Base-by-base conservation (phyloP, 2,888 invertebrate species). In the Fragum whitleyi region DNA sequence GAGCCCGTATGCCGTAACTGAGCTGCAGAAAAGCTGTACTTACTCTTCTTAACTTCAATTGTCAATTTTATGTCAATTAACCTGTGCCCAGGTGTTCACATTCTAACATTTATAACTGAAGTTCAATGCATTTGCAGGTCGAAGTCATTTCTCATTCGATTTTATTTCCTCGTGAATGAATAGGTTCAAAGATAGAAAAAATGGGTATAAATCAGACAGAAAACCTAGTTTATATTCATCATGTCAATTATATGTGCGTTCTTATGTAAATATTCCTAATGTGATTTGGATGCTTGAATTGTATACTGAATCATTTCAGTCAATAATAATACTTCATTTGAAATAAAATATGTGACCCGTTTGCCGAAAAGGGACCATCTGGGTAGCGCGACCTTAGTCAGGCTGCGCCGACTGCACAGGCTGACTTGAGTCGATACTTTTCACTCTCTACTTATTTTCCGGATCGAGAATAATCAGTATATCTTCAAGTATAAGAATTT, bases 61-160 rank as follows among this genome's bases (percentile, higher is more conserved):
- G 9, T 36, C 32, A 36, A 9, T 36, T 36, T 36, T 36, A 36
- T 36, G 32, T 36, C 32, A 36, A 47, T 47, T 47, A 47, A 47
- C 47, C 47, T 47, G 47, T 14, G 5, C 47, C 47, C 47, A 47
- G 47, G 47, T 47, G 47, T 47, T 47, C 14, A n/a, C 19, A 9
- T n/a, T 47, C n/a, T 47, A 47, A 47, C 47, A 19, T 47, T 47
- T 47, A 47, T n/a, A 3, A 3, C 47, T 14, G 7, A 14, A 47
- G 47, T 47, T 47, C 47, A 47, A 47, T 47, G 47, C 47, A 47
- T 47, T 47, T 47, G 47, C 47, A 47, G 47, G 47, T 47, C 47
- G 47, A 47, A 47, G 3, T 47, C 47, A 47, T 47, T 47, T 47
- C 47, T 47, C 47, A 47, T 47, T 47, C 47, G 47, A 47, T 47